These are phyloP conservation scores for Luffia ferchaultella DNA, from an alignment of 2,888 invertebrate species.

Conservation along the genomic window DNA sequence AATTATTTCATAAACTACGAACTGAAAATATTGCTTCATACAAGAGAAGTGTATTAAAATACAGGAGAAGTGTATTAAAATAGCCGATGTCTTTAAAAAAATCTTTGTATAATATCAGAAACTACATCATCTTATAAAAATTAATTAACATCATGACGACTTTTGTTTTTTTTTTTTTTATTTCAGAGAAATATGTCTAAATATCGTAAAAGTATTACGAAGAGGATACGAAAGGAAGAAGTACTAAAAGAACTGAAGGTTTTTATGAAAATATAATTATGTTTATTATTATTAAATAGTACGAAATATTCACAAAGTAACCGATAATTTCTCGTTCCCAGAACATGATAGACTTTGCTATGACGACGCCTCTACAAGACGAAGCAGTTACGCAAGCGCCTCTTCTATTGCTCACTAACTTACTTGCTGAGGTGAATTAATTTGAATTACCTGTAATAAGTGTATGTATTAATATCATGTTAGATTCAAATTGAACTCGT, in stretches of 20 bases:
- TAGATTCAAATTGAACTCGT: no score
- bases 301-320: background rate
- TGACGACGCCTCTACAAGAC: conserved; percentile 79
- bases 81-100: no score
- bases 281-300: background rate
- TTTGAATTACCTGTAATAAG: background rate
- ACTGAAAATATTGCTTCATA: no score
- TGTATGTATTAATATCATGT: no score
- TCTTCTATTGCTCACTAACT: conserved; percentile 74
- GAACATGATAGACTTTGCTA: conserved; percentile 79
- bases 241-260: conserved; percentile 81
- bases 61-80: no score
- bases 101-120: no score
- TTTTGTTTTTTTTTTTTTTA: conserved; percentile 18
- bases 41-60: no score
- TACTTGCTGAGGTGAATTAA: conserved; percentile 66
- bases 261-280: conserved; percentile 13
- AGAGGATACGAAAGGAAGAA: conserved; percentile 73
- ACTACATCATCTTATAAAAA: no score
- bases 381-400: conserved; percentile 77
- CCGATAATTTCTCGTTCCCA: conserved; percentile 24
- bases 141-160: no score
- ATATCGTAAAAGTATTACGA: conserved; percentile 73
- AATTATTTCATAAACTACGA: no score
- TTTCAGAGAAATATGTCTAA: conserved; percentile 79